Percentiles rank a stretch among this genome's conserved stretches.
Evolutionary conservation across 2,888 invertebrate species (phyloP).

Genomic region (Gryllus longicercus): DNA sequence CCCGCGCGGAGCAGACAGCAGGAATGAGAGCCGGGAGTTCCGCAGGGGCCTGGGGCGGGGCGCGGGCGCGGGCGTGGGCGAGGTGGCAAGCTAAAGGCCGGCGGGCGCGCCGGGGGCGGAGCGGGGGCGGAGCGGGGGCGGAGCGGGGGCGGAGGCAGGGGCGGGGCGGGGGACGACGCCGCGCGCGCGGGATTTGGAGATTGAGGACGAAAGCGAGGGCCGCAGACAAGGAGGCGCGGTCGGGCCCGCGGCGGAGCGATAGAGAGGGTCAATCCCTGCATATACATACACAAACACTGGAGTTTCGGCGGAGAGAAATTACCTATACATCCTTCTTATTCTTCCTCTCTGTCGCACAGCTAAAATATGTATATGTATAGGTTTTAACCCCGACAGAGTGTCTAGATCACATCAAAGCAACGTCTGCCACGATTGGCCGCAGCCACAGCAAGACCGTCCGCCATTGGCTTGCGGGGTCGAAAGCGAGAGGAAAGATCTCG

Average conservation of each 20-base stretch:
- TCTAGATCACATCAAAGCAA: conserved; percentile 28
- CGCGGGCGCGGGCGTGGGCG: too few species aligned
- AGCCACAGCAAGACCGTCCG: conserved; percentile 35
- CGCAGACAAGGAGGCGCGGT: background rate
- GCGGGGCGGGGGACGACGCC: background rate
- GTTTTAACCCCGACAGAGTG: conserved; percentile 11
- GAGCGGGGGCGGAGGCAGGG: background rate
- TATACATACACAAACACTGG: conserved; percentile 17
- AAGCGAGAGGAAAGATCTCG: conserved; percentile 19
- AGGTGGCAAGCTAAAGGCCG: too few species aligned
- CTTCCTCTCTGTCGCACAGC: background rate
- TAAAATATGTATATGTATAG: conserved; percentile 23
- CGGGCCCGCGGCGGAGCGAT: background rate
- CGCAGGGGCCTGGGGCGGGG: too few species aligned
- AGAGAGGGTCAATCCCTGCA: background rate
- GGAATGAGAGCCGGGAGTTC: too few species aligned
- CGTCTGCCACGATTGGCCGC: conserved; percentile 35
- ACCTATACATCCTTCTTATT: conserved; percentile 9
- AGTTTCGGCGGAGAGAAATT: background rate
- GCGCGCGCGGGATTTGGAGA: background rate
- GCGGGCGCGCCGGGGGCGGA: background rate
- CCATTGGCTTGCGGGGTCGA: conserved; percentile 35
- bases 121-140: background rate
- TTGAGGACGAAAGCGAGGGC: background rate
- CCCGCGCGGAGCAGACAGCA: too few species aligned